Conservation (phyloP, 2,113 vertebrate genomes). For the Meriones unguiculatus region DNA sequence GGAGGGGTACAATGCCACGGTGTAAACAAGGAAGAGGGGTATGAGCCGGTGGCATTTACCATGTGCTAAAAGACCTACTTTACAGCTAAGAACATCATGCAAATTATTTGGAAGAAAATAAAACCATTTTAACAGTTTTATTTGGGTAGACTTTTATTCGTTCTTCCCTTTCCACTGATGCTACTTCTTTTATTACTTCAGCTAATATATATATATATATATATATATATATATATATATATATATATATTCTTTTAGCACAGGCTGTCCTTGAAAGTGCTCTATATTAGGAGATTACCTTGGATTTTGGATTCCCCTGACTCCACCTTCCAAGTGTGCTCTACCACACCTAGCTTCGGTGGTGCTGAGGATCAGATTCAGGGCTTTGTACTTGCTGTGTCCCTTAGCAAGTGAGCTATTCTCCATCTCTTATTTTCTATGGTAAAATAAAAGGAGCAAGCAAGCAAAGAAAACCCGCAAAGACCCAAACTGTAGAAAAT, state of each 20-base stretch:
- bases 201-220: too few relatives aligned
- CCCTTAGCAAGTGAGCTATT: not conserved
- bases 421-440: not conserved
- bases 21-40: constrained; percentile 58
- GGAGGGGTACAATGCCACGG: not conserved
- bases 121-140: not conserved
- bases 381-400: rapidly evolving
- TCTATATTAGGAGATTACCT: not conserved
- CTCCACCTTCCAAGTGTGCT: not conserved
- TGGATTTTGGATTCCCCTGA: not conserved
- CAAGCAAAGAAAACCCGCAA: not conserved
- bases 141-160: not conserved
- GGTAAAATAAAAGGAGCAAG: not conserved
- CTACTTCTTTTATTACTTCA: not conserved
- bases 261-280: not conserved
- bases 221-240: too few relatives aligned
- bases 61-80: not conserved
- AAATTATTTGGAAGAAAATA: not conserved
- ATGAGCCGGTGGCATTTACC: not conserved
- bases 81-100: not conserved
- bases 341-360: not conserved
- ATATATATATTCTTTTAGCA: too few relatives aligned
- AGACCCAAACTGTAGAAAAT: not conserved
- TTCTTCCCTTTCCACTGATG: not conserved
- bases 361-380: not conserved